phyloP scores from a whole-genome alignment of 2,797 vertebrate genomes.

The Nannoperca obscura region DNA sequence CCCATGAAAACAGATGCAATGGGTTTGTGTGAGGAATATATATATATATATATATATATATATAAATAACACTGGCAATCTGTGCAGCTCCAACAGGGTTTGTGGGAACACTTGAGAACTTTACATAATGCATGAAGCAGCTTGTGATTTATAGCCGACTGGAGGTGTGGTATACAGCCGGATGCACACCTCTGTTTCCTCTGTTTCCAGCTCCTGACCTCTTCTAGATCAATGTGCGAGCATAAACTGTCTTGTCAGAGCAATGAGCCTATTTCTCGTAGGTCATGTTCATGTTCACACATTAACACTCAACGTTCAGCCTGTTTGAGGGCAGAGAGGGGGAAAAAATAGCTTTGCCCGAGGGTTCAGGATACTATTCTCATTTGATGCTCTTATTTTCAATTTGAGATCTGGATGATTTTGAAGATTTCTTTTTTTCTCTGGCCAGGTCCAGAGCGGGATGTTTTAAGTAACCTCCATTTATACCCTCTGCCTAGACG shows the following conservation, averaged over 20 bases:
- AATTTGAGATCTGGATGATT: constrained; percentile 47
- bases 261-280: constrained; percentile 47
- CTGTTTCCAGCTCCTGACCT: constrained; percentile 60
- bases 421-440: constrained; percentile 25
- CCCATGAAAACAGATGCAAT: constrained; percentile 44
- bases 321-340: constrained; percentile 59
- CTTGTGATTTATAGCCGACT: constrained; percentile 59
- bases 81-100: constrained; percentile 48
- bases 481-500: constrained; percentile 37
- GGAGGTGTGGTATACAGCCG: constrained; percentile 41
- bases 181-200: constrained; percentile 40
- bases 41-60: neutral
- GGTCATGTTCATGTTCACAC: constrained; percentile 72
- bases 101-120: constrained; percentile 53
- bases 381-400: constrained; percentile 58
- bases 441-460: constrained; percentile 7
- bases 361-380: constrained; percentile 52
- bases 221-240: constrained; percentile 63
- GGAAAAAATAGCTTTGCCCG: neutral
- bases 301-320: constrained; percentile 58
- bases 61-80: constrained; percentile 28
- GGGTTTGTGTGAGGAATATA: constrained; percentile 25
- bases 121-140: constrained; percentile 72
- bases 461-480: constrained; percentile 27
- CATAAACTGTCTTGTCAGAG: constrained; percentile 61